Evolutionary conservation across 2,888 invertebrate species (phyloP).

Genomic region (Brachypterus glaber): DNA sequence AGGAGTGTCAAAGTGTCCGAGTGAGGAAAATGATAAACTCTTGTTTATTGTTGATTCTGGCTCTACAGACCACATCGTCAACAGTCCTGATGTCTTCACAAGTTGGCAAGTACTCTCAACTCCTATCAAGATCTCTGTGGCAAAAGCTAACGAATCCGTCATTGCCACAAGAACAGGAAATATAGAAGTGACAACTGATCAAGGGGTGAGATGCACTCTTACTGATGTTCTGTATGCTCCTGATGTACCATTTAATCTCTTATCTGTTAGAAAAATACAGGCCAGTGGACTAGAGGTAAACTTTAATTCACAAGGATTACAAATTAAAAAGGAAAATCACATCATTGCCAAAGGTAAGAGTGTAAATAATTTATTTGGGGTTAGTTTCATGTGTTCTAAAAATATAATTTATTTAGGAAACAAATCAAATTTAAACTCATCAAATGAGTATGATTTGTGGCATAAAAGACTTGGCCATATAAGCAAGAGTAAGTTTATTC

Average conservation of each 20-base stretch:
- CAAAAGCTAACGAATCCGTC: conserved; percentile 10
- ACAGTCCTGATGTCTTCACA: conserved; percentile 15
- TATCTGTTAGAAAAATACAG: conserved; percentile 23
- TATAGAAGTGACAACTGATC: conserved; percentile 23
- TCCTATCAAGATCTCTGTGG: conserved; percentile 14
- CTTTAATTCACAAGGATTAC: conserved; percentile 13
- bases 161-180: conserved; percentile 6
- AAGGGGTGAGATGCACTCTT: conserved; percentile 16
- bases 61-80: conserved; percentile 20
- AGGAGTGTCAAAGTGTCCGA: not conserved
- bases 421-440: conserved; percentile 9
- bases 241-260: conserved; percentile 28
- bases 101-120: conserved; percentile 21
- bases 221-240: conserved; percentile 26
- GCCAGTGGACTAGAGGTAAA: conserved; percentile 14
- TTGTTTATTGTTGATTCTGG: conserved; percentile 17
- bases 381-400: conserved; percentile 4
- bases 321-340: conserved; percentile 10
- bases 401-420: conserved; percentile 1
- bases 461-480: conserved; percentile 16
- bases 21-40: not conserved
- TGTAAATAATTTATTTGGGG: conserved; percentile 5
- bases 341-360: conserved; percentile 9
- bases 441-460: conserved; percentile 9
- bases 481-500: conserved; percentile 11